Conservation (phyloP, 2,113 vertebrate genomes). For the Theristicus caerulescens region DNA sequence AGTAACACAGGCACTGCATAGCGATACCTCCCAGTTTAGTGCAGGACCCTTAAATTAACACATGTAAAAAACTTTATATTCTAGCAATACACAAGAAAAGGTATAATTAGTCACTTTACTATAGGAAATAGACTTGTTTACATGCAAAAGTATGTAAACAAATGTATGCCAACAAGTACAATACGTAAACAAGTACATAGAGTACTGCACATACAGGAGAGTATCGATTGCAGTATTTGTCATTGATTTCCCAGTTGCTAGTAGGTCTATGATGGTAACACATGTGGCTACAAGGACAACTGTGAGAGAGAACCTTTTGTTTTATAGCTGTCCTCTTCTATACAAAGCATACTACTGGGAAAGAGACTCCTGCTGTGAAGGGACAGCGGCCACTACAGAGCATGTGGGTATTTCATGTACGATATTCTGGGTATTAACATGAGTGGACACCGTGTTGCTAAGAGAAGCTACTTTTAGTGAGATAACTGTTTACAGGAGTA, state of each 20-base stretch:
- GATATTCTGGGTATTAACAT: background rate
- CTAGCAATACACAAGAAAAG: background rate
- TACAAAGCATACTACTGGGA: background rate
- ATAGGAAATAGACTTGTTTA: background rate
- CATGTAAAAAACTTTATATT: background rate
- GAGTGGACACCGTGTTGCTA: background rate
- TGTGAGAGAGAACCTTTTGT: background rate
- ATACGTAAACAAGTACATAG: background rate
- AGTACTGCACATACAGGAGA: background rate
- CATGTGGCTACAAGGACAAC: background rate
- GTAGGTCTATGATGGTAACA: background rate
- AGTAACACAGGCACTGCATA: background rate
- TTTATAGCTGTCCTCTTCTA: background rate
- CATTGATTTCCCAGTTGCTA: background rate
- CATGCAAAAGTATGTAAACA: background rate
- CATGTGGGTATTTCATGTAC: background rate
- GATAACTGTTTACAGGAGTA: background rate
- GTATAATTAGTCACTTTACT: background rate
- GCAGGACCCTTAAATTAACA: background rate
- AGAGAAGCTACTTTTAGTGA: background rate
- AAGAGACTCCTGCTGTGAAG: background rate
- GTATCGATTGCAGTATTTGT: background rate
- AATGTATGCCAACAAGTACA: background rate
- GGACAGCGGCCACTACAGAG: background rate
- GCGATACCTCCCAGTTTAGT: background rate